Conservation (phyloP, 2,113 vertebrate species). For the Pimephales promelas region DNA sequence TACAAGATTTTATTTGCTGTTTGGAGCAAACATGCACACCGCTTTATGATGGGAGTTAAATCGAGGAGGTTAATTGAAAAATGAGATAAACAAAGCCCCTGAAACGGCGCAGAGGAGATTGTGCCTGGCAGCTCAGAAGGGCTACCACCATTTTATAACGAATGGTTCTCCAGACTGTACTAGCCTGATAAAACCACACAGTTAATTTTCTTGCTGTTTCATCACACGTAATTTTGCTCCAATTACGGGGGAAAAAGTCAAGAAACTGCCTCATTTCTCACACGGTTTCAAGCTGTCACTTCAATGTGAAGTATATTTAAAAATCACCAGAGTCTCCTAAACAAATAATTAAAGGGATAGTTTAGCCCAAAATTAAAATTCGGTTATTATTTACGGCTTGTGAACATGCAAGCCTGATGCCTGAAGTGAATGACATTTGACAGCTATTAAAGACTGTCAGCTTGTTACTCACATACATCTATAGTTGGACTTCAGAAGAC, state of each 20-base stretch:
- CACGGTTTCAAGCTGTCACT: no score
- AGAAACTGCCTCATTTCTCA: slow-evolving; percentile 67
- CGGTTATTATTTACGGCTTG: not conserved
- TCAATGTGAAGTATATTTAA: not conserved
- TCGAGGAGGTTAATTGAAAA: slow-evolving; percentile 96
- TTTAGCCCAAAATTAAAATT: not conserved
- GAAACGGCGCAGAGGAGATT: slow-evolving; percentile 79
- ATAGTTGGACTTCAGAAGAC: not conserved
- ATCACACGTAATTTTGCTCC: slow-evolving; percentile 88
- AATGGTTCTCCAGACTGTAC: slow-evolving; percentile 78
- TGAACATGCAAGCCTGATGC: not conserved
- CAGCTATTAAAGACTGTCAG: not conserved
- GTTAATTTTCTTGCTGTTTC: slow-evolving; percentile 91
- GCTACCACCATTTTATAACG: slow-evolving; percentile 66
- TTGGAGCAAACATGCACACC: slow-evolving; percentile 80
- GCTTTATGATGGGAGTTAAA: slow-evolving; percentile 86
- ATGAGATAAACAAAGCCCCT: slow-evolving; percentile 88
- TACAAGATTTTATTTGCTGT: slow-evolving; percentile 81
- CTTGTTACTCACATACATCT: no score
- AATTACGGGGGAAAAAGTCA: slow-evolving; percentile 77
- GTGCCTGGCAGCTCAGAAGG: slow-evolving; percentile 77
- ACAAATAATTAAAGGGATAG: not conserved
- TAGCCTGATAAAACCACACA: slow-evolving; percentile 77
- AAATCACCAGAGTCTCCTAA: not conserved
- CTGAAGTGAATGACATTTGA: not conserved